Evolutionary conservation across 2,113 vertebrate species (phyloP).

Genomic region (Rhinichthys klamathensis): DNA sequence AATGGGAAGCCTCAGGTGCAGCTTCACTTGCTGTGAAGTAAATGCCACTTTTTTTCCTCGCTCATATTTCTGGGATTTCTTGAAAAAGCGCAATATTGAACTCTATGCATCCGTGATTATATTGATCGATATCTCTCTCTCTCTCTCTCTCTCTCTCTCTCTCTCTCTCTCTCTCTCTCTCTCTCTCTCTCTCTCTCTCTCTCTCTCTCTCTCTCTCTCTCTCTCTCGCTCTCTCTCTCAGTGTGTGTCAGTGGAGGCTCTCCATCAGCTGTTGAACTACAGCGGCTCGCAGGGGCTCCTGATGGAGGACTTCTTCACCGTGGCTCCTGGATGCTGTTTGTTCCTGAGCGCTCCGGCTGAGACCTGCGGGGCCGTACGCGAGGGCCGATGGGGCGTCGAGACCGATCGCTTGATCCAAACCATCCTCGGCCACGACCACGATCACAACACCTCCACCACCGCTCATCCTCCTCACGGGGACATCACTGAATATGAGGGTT

Average conservation of each 20-base stretch:
- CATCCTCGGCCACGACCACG: constrained; percentile 43
- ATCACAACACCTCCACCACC: not conserved
- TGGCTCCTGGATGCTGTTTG: constrained; percentile 64
- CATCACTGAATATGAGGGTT: not conserved
- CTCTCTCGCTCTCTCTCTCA: not conserved
- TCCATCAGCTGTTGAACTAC: constrained; percentile 69
- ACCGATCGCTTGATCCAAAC: constrained; percentile 62
- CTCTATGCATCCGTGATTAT: too few species aligned
- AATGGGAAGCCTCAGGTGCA: too few species aligned
- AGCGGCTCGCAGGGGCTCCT: constrained; percentile 36
- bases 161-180: too few species aligned
- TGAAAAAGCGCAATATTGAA: too few species aligned
- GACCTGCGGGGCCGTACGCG: constrained; percentile 57
- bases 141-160: too few species aligned
- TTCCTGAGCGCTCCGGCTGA: constrained; percentile 65
- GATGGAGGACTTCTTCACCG: constrained; percentile 64
- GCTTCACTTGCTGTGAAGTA: too few species aligned
- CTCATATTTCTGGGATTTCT: too few species aligned
- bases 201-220: not conserved
- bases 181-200: too few species aligned
- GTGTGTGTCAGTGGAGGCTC: constrained; percentile 41
- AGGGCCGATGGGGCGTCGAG: constrained; percentile 67
- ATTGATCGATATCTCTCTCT: too few species aligned
- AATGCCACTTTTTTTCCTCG: too few species aligned
- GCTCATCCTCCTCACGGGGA: not conserved